phyloP scores from a whole-genome alignment of 1,140 invertebrate species.

The Ridgeia piscesae region DNA sequence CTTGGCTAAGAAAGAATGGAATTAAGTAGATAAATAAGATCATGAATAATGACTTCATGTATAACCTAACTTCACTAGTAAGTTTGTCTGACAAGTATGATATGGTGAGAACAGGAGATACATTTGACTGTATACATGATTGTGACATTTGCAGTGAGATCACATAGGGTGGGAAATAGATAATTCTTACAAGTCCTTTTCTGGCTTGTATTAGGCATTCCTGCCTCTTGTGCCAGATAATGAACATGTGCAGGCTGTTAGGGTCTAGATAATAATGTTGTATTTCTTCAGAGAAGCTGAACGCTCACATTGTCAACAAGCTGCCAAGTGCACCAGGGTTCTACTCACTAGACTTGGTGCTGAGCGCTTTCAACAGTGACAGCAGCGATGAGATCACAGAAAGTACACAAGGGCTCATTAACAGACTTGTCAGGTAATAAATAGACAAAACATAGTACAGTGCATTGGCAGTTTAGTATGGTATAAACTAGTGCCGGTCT shows the following conservation, averaged over 20 bases:
- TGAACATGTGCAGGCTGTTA: too few relatives aligned
- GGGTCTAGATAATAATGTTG: neutral
- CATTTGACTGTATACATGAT: neutral
- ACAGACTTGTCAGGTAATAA: conserved; percentile 45
- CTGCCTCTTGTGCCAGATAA: too few relatives aligned
- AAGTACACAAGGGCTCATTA: conserved; percentile 38
- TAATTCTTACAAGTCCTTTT: too few relatives aligned
- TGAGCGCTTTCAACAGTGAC: conserved; percentile 38
- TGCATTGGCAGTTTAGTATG: neutral
- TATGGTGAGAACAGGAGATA: neutral
- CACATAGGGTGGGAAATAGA: too few relatives aligned
- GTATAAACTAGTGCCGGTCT: conserved; percentile 7
- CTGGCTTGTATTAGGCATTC: too few relatives aligned
- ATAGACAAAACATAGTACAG: too few relatives aligned
- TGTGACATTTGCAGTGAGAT: neutral
- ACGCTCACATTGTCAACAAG: conserved; percentile 40
- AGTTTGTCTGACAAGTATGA: too few relatives aligned
- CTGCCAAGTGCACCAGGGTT: conserved; percentile 41
- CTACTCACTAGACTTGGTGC: conserved; percentile 43
- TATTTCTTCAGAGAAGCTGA: conserved; percentile 40
- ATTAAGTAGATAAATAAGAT: too few relatives aligned
- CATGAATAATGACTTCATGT: too few relatives aligned
- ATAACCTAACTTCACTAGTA: too few relatives aligned
- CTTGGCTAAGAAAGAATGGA: too few relatives aligned
- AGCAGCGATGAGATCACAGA: conserved; percentile 37